Evolutionary conservation across 2,113 vertebrate genomes (phyloP).

Genomic region (Tursiops truncatus): DNA sequence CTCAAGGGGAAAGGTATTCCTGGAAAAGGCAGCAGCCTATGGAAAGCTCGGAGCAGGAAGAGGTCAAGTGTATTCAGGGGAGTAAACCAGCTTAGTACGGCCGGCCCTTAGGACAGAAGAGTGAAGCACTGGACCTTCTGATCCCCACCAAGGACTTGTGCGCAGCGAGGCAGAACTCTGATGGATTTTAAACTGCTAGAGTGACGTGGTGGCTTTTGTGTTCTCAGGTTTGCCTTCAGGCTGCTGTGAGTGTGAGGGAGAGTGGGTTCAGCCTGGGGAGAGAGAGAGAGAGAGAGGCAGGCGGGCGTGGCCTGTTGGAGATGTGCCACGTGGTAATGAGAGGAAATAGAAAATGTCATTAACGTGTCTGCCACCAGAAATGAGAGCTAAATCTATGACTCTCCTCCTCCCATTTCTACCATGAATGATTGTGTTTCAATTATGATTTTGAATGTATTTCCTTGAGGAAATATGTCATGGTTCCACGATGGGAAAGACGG

Average conservation of each 20-base stretch:
- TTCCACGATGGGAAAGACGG: slow-evolving; percentile 47
- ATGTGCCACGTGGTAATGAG: slow-evolving; percentile 20
- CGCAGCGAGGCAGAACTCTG: accelerated
- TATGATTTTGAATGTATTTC: slow-evolving; percentile 73
- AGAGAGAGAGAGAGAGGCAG: background rate
- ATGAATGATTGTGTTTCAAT: slow-evolving; percentile 69
- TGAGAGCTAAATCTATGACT: slow-evolving; percentile 57
- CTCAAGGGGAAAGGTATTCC: background rate
- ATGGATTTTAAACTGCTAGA: background rate
- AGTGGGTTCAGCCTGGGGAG: background rate
- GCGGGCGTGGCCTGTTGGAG: background rate
- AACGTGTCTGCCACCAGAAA: slow-evolving; percentile 72
- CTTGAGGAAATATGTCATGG: slow-evolving; percentile 71
- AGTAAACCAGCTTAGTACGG: background rate
- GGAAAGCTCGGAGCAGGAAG: background rate
- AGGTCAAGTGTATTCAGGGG: background rate
- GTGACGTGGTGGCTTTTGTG: background rate
- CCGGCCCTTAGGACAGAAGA: accelerated
- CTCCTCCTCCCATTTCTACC: slow-evolving; percentile 9
- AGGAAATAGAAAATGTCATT: slow-evolving; percentile 76
- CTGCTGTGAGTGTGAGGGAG: background rate
- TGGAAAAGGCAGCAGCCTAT: background rate
- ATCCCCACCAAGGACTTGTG: background rate
- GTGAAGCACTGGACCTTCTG: too few species aligned
- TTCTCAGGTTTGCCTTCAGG: background rate